A percentile compares a stretch with the other conserved stretches of the same genome.
Evolutionary conservation across 2,888 invertebrate genomes (phyloP).

Genomic region (Gandaritis pyraliata): DNA sequence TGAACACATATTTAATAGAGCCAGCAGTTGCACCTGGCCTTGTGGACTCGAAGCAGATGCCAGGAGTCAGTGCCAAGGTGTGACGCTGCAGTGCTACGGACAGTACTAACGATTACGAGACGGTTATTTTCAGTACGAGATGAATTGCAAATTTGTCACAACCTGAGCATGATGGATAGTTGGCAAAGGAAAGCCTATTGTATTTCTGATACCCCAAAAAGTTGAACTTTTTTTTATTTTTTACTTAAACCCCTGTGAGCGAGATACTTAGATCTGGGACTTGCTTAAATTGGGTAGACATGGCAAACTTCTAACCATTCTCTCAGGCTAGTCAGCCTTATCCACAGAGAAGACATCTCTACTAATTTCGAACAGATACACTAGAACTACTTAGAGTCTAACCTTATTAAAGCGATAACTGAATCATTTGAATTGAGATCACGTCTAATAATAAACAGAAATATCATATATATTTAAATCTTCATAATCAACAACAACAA

Average conservation of each 20-base stretch:
- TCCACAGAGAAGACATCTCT: no score
- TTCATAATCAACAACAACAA: no score
- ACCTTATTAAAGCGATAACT: conserved; percentile 51
- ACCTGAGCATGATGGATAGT: conserved; percentile 38
- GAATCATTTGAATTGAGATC: conserved; percentile 72
- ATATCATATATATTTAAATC: conserved; percentile 30
- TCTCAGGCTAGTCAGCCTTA: no score
- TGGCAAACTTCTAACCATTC: no score
- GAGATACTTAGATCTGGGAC: no score
- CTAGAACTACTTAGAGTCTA: conserved; percentile 11
- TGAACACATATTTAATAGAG: conserved; percentile 22
- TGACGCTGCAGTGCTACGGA: conserved; percentile 50
- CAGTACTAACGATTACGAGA: conserved; percentile 48
- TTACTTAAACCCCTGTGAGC: no score
- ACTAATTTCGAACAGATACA: no score
- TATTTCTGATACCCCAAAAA: not conserved
- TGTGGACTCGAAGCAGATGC: conserved; percentile 49
- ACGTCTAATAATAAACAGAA: conserved; percentile 45
- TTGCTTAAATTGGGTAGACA: no score
- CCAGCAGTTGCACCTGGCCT: conserved; percentile 48
- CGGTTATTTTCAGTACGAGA: conserved; percentile 50
- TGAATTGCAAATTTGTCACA: conserved; percentile 34
- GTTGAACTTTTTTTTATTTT: no score
- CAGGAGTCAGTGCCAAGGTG: conserved; percentile 66
- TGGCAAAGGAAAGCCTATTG: not conserved